Conservation (phyloP, 2,888 invertebrate genomes). For the Drosophila multiciliata region DNA sequence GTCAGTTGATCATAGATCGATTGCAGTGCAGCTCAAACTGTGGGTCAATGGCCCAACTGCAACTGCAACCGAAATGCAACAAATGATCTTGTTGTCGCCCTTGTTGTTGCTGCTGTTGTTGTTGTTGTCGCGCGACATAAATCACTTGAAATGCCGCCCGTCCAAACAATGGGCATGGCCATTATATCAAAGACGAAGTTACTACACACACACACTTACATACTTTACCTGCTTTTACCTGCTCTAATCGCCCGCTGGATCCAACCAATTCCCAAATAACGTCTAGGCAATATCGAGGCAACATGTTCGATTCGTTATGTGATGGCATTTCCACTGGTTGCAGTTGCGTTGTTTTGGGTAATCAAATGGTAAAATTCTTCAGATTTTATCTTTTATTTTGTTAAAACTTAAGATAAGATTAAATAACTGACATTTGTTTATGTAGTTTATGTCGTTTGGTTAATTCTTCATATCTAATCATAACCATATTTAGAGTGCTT, state of each 20-base stretch:
- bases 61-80: constrained; percentile 48
- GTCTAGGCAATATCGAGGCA: constrained; percentile 23
- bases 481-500: background rate
- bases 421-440: background rate
- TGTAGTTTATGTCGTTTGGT: background rate
- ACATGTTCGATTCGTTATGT: constrained; percentile 30
- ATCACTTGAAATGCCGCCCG: constrained; percentile 30
- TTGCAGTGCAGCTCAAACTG: constrained; percentile 26
- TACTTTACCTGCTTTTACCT: constrained; percentile 34
- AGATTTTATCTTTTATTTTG: background rate
- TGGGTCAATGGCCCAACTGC: constrained; percentile 52
- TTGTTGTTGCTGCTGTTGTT: constrained; percentile 9
- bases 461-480: background rate
- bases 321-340: background rate
- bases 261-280: constrained; percentile 20
- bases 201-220: constrained; percentile 17
- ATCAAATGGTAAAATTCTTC: constrained; percentile 26
- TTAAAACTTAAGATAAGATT: background rate
- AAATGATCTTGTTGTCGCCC: constrained; percentile 35
- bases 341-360: constrained; percentile 48
- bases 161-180: constrained; percentile 26
- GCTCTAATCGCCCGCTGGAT: background rate
- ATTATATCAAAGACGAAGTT: constrained; percentile 36
- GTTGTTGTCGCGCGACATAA: constrained; percentile 41
- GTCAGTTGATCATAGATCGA: constrained; percentile 43